A percentile compares a stretch with the other conserved stretches of the same genome.
phyloP scores from a whole-genome alignment of 2,888 invertebrate genomes.

The Horisme vitalbata region DNA sequence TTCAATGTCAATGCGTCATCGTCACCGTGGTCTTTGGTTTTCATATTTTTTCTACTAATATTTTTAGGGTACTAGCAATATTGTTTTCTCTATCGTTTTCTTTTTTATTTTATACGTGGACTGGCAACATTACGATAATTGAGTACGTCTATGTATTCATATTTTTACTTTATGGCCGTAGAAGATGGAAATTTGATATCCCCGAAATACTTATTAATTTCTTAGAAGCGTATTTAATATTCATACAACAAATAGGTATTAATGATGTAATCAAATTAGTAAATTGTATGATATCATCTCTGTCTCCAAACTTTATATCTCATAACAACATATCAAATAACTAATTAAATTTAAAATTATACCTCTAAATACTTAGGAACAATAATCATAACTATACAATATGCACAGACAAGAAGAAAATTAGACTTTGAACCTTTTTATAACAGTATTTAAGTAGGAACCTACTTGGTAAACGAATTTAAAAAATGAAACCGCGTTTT shows the following conservation, averaged over 20 bases:
- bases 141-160: too few relatives aligned
- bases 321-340: constrained; percentile 19
- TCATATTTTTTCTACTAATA: constrained; percentile 7
- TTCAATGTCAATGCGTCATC: constrained; percentile 31
- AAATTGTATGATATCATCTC: constrained; percentile 35
- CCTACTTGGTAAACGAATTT: too few relatives aligned
- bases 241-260: constrained; percentile 28
- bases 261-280: constrained; percentile 32
- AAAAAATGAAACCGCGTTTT: too few relatives aligned
- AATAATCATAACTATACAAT: too few relatives aligned
- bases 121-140: too few relatives aligned
- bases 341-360: constrained; percentile 25
- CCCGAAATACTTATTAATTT: constrained; percentile 12
- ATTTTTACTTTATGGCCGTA: constrained; percentile 2
- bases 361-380: too few relatives aligned
- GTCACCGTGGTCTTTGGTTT: constrained; percentile 16
- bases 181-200: constrained; percentile 18
- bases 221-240: constrained; percentile 23
- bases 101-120: neutral
- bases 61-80: too few relatives aligned
- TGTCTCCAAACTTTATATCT: constrained; percentile 11
- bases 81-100: too few relatives aligned
- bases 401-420: too few relatives aligned
- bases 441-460: too few relatives aligned
- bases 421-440: too few relatives aligned